Percentiles rank a stretch among this genome's conserved stretches.
Conservation (phyloP, 2,797 vertebrate genomes). For the Bucorvus abyssinicus region DNA sequence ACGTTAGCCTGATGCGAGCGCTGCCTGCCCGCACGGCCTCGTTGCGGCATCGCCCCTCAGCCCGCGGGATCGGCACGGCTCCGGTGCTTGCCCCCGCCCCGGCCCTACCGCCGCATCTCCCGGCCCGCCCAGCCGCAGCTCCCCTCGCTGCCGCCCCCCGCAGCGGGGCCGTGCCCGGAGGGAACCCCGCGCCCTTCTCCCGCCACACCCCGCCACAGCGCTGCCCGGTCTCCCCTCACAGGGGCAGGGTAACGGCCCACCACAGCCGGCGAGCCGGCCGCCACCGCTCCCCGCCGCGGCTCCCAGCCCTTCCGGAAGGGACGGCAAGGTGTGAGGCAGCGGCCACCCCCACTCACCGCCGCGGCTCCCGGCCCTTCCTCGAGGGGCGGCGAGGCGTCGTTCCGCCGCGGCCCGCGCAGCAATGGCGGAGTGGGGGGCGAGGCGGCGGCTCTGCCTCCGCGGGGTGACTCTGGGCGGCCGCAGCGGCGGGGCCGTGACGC, state of each 20-base stretch:
- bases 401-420: conserved; percentile 19
- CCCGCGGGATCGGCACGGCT: not conserved
- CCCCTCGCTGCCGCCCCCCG: not conserved
- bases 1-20: accelerated
- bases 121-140: not conserved
- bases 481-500: conserved; percentile 32
- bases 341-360: conserved; percentile 26
- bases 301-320: not conserved
- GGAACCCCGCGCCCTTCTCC: not conserved
- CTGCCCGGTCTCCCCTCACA: not conserved
- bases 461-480: not conserved
- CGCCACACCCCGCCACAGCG: not conserved
- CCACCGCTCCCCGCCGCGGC: not conserved
- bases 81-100: not conserved
- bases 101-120: not conserved
- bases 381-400: not conserved
- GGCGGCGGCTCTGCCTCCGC: not conserved
- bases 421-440: not conserved
- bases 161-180: not conserved
- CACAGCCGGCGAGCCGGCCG: not conserved
- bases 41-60: not conserved
- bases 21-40: not conserved
- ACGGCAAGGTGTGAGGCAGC: not conserved
- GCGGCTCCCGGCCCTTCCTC: conserved; percentile 16
- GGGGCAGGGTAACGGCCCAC: not conserved